Base-by-base conservation (phyloP, 2,888 invertebrate genomes). In the Sesamia inferens region DNA sequence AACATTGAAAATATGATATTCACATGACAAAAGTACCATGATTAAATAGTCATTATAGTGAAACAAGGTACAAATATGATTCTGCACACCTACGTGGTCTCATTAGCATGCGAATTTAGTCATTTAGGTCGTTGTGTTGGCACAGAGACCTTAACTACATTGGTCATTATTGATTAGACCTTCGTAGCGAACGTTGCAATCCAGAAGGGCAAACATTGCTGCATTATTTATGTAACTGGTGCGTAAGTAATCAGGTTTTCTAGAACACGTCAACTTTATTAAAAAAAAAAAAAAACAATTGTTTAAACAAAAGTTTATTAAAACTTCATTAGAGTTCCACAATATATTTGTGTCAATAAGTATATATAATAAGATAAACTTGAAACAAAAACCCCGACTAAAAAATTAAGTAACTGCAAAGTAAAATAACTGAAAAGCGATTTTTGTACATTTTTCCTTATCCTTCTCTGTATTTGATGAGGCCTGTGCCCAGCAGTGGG, bases 111-210 rank as follows among this genome's bases (percentile, higher is more conserved):
- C 63, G 74, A 78, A 80, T 92, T 89, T 92, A 92, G 92, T 85
- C 88, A 93, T 93, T 93, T 89, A 89, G 92, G 94, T 92, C 92
- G 90, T 86, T 83, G 81, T 81, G 87, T 90, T 87, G 85, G 85
- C 87, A 89, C 88, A 85, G 88, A 90, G 88, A 85, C 78, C 75
- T 85, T 90, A 88, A 93, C 93, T 89, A 92, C 92, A 77, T 78
- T 70, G 54, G 79, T 88, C 90, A 89, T 88, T 92, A 91, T 90
- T 83, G 73, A 89, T 79, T 74, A 78, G 83, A 90, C 90, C 91
- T 91, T 92, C 87, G 78, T 10, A 62, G 63, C 64, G 68, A 70
- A 39, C 80, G 48, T 79, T 82, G 74, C 67, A 55, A 69, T 79
- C 64, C 63, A 64, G 57, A 79, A 79, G 76, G 76, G 73, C 59